phyloP scores from a whole-genome alignment of 2,797 vertebrate genomes.

The Chiloscyllium punctatum region DNA sequence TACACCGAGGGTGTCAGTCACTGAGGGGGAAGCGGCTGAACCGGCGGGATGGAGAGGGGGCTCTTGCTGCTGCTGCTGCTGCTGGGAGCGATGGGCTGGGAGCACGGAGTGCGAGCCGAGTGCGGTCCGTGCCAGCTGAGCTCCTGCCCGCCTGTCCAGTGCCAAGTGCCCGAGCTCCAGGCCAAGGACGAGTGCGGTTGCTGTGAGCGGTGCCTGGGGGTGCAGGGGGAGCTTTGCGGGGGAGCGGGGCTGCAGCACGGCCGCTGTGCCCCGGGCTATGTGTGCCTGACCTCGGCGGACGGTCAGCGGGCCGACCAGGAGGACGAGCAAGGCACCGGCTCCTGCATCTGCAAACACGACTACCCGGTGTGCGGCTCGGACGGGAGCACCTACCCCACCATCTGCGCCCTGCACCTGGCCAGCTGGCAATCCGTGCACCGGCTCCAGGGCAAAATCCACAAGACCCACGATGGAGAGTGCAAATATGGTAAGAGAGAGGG shows the following conservation, averaged over 20 bases:
- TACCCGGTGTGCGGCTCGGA: conserved; percentile 58
- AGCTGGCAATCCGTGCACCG: conserved; percentile 44
- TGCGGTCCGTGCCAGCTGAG: conserved; percentile 50
- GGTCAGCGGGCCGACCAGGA: conserved; percentile 28
- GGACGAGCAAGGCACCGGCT: conserved; percentile 51
- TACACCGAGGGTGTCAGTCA: neutral
- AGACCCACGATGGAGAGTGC: conserved; percentile 55
- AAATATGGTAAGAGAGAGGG: conserved; percentile 51
- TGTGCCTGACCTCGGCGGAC: conserved; percentile 50
- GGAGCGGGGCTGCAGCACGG: conserved; percentile 44
- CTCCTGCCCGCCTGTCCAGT: conserved; percentile 45
- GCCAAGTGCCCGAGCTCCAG: conserved; percentile 47
- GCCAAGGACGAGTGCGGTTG: conserved; percentile 55
- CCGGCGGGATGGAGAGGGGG: neutral
- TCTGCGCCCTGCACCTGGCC: conserved; percentile 53
- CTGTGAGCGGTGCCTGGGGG: conserved; percentile 51
- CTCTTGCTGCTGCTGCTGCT: neutral
- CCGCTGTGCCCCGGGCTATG: conserved; percentile 54
- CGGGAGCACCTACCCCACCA: conserved; percentile 52
- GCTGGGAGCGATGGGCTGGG: neutral
- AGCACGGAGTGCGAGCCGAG: neutral
- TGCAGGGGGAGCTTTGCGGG: conserved; percentile 54
- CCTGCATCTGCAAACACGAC: conserved; percentile 56
- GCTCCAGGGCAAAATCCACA: conserved; percentile 47
- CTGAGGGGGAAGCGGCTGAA: neutral